A percentile compares a stretch with the other conserved stretches of the same genome.
Conservation (phyloP, 2,888 invertebrate species). For the Phyto melanocephala region DNA sequence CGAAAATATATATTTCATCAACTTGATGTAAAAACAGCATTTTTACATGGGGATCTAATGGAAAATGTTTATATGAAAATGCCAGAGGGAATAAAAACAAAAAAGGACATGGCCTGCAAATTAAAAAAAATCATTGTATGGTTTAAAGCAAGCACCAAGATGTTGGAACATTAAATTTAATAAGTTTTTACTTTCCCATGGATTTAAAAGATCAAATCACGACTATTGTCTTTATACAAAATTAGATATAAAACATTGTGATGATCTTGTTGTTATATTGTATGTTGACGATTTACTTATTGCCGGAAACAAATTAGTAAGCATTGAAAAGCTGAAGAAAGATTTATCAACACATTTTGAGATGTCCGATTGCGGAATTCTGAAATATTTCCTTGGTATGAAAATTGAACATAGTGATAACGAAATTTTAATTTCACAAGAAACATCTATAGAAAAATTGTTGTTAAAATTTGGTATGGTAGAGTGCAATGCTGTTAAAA, state of each 20-base stretch:
- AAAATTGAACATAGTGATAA: not conserved
- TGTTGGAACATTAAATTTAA: not conserved
- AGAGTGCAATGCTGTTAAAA: not conserved
- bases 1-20: not conserved
- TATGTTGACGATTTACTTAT: not conserved
- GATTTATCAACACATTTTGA: not conserved
- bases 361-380: constrained; percentile 2
- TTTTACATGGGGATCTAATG: not conserved
- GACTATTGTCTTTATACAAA: not conserved
- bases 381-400: not conserved
- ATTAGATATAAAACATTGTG: not conserved
- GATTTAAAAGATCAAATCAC: not conserved
- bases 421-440: not conserved
- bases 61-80: not conserved
- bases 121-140: not conserved
- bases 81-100: not conserved
- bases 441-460: not conserved
- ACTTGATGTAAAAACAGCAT: constrained; percentile 2
- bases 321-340: constrained; percentile 19
- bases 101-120: not conserved
- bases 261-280: not conserved
- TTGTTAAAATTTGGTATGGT: constrained; percentile 52
- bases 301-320: not conserved
- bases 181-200: not conserved
- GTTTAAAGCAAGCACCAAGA: not conserved